A percentile compares a stretch with the other conserved stretches of the same genome.
Evolutionary conservation across 1,140 invertebrate species (phyloP).

Genomic region (Triops longicaudatus): DNA sequence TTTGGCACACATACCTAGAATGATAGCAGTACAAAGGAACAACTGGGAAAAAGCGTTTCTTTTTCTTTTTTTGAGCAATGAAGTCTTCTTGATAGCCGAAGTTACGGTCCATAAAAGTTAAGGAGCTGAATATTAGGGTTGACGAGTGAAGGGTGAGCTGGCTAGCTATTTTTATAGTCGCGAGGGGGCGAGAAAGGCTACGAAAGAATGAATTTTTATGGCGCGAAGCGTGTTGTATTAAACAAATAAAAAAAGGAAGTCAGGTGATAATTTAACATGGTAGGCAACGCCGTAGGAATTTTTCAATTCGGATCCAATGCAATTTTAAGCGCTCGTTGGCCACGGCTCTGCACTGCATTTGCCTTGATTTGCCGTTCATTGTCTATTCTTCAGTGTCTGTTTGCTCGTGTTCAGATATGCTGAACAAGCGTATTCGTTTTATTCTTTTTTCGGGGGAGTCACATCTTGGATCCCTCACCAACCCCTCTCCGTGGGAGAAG

Average conservation of each 20-base stretch:
- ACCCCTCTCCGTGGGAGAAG: background rate
- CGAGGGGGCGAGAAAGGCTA: background rate
- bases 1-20: background rate
- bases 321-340: conserved; percentile 3
- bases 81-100: background rate
- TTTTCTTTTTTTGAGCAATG: background rate
- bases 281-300: background rate
- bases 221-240: background rate
- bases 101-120: conserved; percentile 1
- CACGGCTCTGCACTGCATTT: background rate
- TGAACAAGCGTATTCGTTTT: conserved; percentile 8
- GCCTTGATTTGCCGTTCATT: background rate
- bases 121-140: background rate
- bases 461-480: background rate
- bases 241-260: background rate
- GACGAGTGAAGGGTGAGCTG: background rate
- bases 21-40: background rate
- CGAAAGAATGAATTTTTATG: background rate
- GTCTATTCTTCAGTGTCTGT: background rate
- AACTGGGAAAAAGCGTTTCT: background rate
- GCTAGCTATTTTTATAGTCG: background rate
- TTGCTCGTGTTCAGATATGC: conserved; percentile 12
- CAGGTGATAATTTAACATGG: conserved; percentile 12
- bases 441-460: background rate
- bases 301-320: conserved; percentile 7